These are phyloP conservation scores for Monarcha castaneiventris DNA, from an alignment of 2,113 vertebrate species.

Conservation along the genomic window DNA sequence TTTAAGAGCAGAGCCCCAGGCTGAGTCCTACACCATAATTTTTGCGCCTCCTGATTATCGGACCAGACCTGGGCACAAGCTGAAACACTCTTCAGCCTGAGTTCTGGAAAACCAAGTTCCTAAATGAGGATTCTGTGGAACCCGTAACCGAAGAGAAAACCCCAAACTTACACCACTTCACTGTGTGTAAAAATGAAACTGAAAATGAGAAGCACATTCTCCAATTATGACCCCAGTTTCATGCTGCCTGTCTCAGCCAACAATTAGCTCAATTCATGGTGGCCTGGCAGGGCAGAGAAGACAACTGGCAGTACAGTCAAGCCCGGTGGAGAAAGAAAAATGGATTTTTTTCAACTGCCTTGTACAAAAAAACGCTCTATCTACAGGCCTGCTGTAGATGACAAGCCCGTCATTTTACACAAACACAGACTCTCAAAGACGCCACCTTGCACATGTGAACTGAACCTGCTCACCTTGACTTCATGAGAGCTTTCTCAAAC, in stretches of 20 bases:
- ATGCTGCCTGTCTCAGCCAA: neutral
- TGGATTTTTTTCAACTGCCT: neutral
- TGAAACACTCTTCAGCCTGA: neutral
- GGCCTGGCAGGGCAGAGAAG: neutral
- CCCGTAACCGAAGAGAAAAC: neutral
- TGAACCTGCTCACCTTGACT: neutral
- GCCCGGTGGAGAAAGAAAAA: neutral
- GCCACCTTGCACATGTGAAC: neutral
- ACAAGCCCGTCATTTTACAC: neutral
- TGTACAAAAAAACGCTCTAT: neutral
- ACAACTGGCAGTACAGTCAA: neutral
- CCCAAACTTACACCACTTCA: neutral
- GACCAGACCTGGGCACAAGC: neutral
- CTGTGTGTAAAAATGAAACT: accelerated
- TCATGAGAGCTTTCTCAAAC: neutral
- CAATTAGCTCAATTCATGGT: neutral
- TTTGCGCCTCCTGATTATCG: neutral
- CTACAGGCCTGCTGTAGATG: neutral
- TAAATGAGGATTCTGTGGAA: neutral
- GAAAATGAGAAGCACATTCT: neutral
- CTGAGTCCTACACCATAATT: neutral
- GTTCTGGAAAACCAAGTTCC: neutral
- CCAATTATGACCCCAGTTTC: neutral
- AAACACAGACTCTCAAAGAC: neutral
- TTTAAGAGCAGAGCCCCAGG: neutral